Evolutionary conservation across 2,888 invertebrate genomes (phyloP), one percentile per base, ranked within the genome.

Genomic region (Lysandra coridon): DNA sequence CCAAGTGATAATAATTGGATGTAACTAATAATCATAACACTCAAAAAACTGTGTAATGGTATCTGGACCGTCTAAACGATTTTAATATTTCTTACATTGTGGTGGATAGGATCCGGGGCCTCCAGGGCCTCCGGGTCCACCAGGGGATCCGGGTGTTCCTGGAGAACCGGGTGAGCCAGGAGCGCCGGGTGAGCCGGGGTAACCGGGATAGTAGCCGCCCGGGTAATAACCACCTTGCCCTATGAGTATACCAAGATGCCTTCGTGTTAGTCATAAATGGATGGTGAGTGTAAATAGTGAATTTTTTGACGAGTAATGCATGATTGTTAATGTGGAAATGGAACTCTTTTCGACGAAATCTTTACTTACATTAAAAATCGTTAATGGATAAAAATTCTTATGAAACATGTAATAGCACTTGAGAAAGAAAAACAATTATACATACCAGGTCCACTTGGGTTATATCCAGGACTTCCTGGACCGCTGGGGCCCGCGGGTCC

Each of bases 401-500:
- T 60, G 60, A 60, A 60, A 60, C 60, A 60, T 60, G 60, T n/a
- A 60, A 60, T n/a, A 60, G 7, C 62, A 64, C 23, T 23, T 17
- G 23, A 2, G 10, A 64, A 30, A 64, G 23, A 30, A 2, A 64
- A 30, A 7, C 4, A 37, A 73, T 17, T 69, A 37, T 37, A 73
- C 33, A 14, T 37, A 73, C 73, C 83, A 4, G 82, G 81, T 60
- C 79, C 64, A 10, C 83, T 79, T 53, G 81, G 83, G 1, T 79
- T 23, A 40, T 78, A 78, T 30, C 96, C 95, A 79, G 95, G 94
- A 69, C 87, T 49, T 75, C 75, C 75, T 30, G 40, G 40, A 40
- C 40, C 40, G 40, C 40, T 40, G 40, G 40, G 40, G 40, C 40
- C 40, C 40, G 7, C 82, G 6, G 82, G 80, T 17, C 75, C 82